Evolutionary conservation across 2,113 vertebrate genomes (phyloP).

Genomic region (Corythornis cristatus): DNA sequence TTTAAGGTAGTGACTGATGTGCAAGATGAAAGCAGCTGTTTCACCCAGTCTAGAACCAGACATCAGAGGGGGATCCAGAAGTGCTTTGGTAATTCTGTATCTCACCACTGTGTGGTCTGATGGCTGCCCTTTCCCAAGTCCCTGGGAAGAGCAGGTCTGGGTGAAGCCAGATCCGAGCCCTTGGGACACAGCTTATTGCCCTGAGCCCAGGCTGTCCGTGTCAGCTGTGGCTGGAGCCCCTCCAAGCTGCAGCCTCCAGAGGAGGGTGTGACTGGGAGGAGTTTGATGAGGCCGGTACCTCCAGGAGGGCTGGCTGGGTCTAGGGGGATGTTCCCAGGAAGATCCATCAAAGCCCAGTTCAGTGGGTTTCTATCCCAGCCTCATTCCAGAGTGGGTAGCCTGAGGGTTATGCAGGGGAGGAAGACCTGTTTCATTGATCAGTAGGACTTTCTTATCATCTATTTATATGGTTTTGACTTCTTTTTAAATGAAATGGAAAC

Average conservation of each 20-base stretch:
- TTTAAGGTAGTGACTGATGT: not conserved
- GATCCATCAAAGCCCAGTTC: not conserved
- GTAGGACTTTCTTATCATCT: not conserved
- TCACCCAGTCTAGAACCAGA: not conserved
- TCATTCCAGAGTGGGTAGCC: not conserved
- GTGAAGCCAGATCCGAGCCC: not conserved
- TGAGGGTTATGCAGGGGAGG: not conserved
- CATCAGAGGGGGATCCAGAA: not conserved
- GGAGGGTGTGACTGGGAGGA: not conserved
- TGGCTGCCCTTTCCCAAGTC: not conserved
- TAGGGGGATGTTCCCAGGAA: not conserved
- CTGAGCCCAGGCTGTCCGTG: not conserved
- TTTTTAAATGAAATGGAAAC: constrained; percentile 22
- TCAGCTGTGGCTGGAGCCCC: not conserved
- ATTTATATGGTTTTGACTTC: constrained; percentile 16
- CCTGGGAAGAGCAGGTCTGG: not conserved
- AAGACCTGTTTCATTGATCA: constrained; percentile 6
- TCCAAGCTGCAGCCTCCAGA: not conserved
- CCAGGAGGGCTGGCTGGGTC: not conserved
- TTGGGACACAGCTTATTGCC: fast-evolving
- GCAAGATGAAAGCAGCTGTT: not conserved
- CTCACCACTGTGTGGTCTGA: fast-evolving
- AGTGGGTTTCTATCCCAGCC: not conserved
- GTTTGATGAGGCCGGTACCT: not conserved
- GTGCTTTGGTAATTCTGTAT: not conserved